These are phyloP conservation scores for Cryptophagus acutangulus DNA, from an alignment of 2,888 invertebrate genomes.

Conservation along the genomic window DNA sequence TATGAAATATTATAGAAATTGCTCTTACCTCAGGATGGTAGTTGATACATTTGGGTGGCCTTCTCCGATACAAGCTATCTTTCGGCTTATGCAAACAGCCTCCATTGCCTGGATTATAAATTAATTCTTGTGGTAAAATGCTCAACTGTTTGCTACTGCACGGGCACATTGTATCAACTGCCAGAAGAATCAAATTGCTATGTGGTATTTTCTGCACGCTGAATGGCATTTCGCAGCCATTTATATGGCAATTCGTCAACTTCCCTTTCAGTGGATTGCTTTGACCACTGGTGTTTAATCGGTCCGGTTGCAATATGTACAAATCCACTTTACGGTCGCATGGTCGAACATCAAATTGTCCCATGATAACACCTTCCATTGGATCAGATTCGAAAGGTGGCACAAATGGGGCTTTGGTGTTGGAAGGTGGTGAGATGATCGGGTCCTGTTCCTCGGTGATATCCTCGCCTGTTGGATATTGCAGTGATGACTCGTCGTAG, in stretches of 20 bases:
- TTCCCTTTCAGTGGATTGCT: conserved; percentile 85
- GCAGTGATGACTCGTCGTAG: conserved; percentile 22
- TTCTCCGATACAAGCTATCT: conserved; percentile 66
- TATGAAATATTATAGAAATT: conserved; percentile 1
- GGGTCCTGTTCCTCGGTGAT: conserved; percentile 40
- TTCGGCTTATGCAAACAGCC: conserved; percentile 57
- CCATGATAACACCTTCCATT: conserved; percentile 45
- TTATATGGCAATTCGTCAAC: conserved; percentile 80
- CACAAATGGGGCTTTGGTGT: conserved; percentile 41
- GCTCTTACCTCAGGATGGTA: conserved; percentile 77
- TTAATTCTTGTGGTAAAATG: conserved; percentile 69
- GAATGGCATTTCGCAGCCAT: conserved; percentile 86
- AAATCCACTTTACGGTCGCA: conserved; percentile 86
- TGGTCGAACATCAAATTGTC: conserved; percentile 60
- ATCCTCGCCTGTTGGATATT: conserved; percentile 33
- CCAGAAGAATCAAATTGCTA: conserved; percentile 82
- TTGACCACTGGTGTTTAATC: conserved; percentile 70
- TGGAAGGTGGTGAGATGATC: conserved; percentile 45
- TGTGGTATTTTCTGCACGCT: conserved; percentile 89
- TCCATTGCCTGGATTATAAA: conserved; percentile 52
- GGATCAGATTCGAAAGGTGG: conserved; percentile 46
- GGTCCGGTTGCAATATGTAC: conserved; percentile 76
- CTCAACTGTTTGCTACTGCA: conserved; percentile 83
- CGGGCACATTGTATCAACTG: conserved; percentile 83
- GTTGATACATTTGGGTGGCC: conserved; percentile 77